Evolutionary conservation across 2,113 vertebrate genomes (phyloP).

Genomic region (Rhinoptilus africanus): DNA sequence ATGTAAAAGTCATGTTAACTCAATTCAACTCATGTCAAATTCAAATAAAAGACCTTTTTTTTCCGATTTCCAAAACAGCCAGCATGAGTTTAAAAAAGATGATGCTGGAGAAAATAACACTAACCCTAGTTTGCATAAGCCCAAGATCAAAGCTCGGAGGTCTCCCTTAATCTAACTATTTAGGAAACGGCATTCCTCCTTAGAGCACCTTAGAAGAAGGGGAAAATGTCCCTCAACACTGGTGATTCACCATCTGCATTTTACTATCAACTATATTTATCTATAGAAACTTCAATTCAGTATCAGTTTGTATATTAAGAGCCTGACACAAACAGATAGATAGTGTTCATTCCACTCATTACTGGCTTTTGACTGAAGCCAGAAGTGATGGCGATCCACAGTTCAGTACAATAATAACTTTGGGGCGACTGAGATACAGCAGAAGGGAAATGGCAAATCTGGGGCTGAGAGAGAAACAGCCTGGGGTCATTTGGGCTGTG

Average conservation of each 20-base stretch:
- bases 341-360: background rate
- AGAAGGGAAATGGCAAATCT: background rate
- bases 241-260: background rate
- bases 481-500: background rate
- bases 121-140: background rate
- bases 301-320: background rate
- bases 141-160: background rate
- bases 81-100: background rate
- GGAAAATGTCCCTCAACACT: background rate
- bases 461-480: background rate
- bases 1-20: background rate
- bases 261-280: background rate
- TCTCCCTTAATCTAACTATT: background rate
- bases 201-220: background rate
- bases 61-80: background rate
- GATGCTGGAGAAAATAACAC: background rate
- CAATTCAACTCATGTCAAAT: background rate
- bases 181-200: background rate
- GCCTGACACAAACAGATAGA: background rate
- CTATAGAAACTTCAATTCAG: background rate
- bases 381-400: accelerated
- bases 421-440: background rate
- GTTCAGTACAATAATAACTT: background rate
- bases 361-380: background rate
- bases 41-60: background rate